Evolutionary conservation across 1,140 invertebrate genomes (phyloP).

Genomic region (Panulirus ornatus): DNA sequence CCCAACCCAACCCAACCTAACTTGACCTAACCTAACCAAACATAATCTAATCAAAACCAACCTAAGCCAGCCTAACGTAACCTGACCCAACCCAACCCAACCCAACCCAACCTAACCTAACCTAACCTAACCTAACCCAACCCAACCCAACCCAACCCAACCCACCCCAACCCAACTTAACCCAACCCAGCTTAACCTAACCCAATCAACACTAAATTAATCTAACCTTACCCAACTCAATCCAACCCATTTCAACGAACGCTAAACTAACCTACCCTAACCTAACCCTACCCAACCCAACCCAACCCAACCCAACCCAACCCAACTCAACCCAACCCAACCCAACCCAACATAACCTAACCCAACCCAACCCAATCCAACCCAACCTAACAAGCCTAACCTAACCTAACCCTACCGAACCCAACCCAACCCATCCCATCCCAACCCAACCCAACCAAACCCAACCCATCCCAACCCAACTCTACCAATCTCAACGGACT

Average conservation of each 20-base stretch:
- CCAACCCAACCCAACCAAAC: constrained; percentile 38
- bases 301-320: constrained; percentile 42
- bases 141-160: constrained; percentile 22
- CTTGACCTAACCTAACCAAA: neutral
- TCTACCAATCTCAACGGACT: constrained; percentile 26
- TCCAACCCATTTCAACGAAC: too few species aligned
- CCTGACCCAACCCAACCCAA: neutral
- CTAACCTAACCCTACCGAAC: constrained; percentile 44
- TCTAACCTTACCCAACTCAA: constrained; percentile 16
- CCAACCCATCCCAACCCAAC: constrained; percentile 39
- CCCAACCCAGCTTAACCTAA: neutral
- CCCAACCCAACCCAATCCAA: constrained; percentile 37
- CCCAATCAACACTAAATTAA: neutral
- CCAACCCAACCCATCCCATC: constrained; percentile 33
- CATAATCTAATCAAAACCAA: neutral
- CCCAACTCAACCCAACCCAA: constrained; percentile 40
- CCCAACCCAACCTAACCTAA: neutral
- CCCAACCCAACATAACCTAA: constrained; percentile 40
- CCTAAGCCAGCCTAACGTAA: neutral
- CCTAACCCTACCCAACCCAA: constrained; percentile 40
- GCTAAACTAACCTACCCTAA: constrained; percentile 38
- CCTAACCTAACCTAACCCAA: neutral
- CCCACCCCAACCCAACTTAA: constrained; percentile 4
- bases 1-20: too few species aligned
- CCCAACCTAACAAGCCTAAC: constrained; percentile 45